Base-by-base conservation (phyloP, 2,888 invertebrate genomes). In the Eilema caniola region DNA sequence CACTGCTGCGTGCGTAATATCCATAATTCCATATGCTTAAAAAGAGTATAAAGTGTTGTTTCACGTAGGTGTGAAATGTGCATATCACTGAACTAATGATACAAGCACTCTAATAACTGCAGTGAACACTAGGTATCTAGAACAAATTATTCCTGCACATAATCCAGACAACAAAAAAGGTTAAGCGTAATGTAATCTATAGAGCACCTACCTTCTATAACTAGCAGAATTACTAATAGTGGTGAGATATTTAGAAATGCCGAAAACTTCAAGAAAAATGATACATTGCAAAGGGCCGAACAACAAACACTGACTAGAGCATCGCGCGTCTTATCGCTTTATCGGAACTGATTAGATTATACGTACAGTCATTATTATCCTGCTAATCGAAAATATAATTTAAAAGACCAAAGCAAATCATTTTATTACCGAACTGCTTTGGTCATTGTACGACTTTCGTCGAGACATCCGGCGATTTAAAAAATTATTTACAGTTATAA, bases 341-440 rank as follows among this genome's bases (percentile, higher is more conserved):
- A 93, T 92, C 92, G 81, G 75, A 72, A 76, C 83, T 86, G 94
- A 94, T 93, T 88, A 94, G 94, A 93, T 94, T 92, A 79, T 76
- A 79, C 74, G 86, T 79, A 87, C 86, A 90, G 89, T 93, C 91
- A 92, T 92, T 91, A 92, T 90, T 88, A 89, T 85, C 87, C 85
- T 83, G 86, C 89, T 93, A 93, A 94, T 93, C 91, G 86, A 83
- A 88, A 86, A 85, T 83, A 86, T 85, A 87, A 88, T 88, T 83
- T 86, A 87, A 86, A 68, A 82, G 77, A 72, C 66, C 76, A 76
- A 79, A 83, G 74, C 75, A 79, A 82, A 83, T 81, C 72, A 81
- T 82, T 79, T 70, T 67, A 76, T 62, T 73, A 73, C 70, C 63
- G 69, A 73, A 73, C 56, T 37, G 62, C 59, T 59, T 67, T 69